A percentile compares a stretch with the other conserved stretches of the same genome.
phyloP scores from a whole-genome alignment of 2,113 vertebrate genomes.

The Eurystomus gularis region DNA sequence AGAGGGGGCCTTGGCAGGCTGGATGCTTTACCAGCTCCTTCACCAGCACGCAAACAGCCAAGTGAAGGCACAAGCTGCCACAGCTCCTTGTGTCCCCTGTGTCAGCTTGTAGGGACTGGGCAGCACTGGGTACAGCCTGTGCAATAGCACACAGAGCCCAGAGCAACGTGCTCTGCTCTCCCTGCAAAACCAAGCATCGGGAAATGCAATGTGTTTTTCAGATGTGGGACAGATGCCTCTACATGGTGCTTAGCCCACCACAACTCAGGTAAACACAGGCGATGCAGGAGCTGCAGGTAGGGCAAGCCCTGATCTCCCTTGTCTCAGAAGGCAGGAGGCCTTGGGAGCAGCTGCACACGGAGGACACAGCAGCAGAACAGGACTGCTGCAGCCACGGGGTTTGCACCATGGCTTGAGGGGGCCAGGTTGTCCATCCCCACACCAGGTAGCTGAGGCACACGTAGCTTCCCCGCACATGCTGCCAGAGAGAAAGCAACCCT shows the following conservation, averaged over 20 bases:
- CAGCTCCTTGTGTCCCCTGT: background rate
- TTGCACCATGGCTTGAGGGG: background rate
- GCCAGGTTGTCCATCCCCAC: background rate
- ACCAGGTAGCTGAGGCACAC: background rate
- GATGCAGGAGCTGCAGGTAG: background rate
- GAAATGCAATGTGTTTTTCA: fast-evolving
- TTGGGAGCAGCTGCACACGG: background rate
- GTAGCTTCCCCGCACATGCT: background rate
- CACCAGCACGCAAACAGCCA: background rate
- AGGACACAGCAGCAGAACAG: background rate
- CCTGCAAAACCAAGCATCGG: fast-evolving
- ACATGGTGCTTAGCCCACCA: background rate
- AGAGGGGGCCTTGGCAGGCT: background rate
- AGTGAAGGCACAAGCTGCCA: background rate
- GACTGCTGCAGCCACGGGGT: background rate
- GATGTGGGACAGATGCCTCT: background rate
- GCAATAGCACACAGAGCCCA: background rate
- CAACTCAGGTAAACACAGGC: background rate
- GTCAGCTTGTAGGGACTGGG: background rate
- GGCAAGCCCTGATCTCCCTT: background rate
- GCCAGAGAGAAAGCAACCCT: background rate
- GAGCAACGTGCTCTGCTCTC: background rate
- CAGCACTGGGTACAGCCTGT: background rate
- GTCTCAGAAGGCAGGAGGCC: background rate
- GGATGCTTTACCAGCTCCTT: background rate